Percentiles rank a stretch among this genome's conserved stretches.
phyloP scores from a whole-genome alignment of 53 echinoderm and acorn worm genomes.

The Apostichopus leukothele region DNA sequence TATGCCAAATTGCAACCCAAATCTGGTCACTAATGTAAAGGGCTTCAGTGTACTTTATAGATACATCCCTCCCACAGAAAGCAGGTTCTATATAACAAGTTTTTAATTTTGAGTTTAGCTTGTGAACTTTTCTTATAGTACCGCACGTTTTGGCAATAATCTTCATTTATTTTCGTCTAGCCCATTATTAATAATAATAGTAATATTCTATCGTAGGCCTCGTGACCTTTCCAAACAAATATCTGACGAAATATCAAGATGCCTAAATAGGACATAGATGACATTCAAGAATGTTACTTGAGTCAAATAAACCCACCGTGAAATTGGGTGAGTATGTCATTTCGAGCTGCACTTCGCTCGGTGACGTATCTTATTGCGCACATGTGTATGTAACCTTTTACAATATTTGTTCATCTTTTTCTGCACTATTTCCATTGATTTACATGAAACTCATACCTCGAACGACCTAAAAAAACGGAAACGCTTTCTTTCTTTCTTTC shows the following conservation, averaged over 20 bases:
- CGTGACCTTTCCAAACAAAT: background rate
- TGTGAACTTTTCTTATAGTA: no score
- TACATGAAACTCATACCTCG: background rate
- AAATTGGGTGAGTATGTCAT: background rate
- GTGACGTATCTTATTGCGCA: background rate
- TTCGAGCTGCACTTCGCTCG: background rate
- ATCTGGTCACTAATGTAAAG: no score
- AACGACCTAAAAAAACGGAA: slow-evolving; percentile 33
- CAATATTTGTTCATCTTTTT: slow-evolving; percentile 8
- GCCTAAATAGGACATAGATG: background rate
- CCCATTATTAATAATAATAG: no score
- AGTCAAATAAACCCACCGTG: background rate
- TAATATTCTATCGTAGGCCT: background rate
- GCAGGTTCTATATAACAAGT: no score
- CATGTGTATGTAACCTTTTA: slow-evolving; percentile 35
- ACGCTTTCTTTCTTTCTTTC: no score
- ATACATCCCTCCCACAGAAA: no score
- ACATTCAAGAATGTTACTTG: background rate
- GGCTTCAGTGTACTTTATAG: no score
- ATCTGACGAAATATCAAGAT: background rate
- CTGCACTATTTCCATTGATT: slow-evolving; percentile 7
- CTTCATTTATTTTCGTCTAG: no score
- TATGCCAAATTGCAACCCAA: no score
- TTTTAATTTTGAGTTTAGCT: no score
- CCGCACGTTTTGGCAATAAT: no score